Evolutionary conservation across 2,113 vertebrate species (phyloP).

Genomic region (Oncorhynchus clarkii): DNA sequence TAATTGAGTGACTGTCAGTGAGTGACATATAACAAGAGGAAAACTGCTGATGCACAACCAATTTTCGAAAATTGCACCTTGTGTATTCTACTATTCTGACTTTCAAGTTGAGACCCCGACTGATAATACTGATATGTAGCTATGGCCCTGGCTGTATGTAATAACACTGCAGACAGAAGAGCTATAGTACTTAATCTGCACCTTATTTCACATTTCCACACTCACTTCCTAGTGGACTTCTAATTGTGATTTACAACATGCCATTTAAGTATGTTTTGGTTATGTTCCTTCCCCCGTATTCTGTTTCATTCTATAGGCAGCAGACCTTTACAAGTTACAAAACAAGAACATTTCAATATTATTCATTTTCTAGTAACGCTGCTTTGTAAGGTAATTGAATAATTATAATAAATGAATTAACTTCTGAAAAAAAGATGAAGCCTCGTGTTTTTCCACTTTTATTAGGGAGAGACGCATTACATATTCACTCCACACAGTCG

Average conservation of each 20-base stretch:
- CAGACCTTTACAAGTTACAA: background rate
- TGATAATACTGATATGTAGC: no score
- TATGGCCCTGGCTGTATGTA: background rate
- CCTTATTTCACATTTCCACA: background rate
- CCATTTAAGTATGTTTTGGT: conserved; percentile 12
- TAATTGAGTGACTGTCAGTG: no score
- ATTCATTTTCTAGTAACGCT: background rate
- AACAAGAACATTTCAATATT: background rate
- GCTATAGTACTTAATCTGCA: background rate
- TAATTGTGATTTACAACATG: conserved; percentile 21
- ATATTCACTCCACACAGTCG: background rate
- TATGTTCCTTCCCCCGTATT: background rate
- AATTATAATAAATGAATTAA: conserved; percentile 3
- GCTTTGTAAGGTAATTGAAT: conserved; percentile 5
- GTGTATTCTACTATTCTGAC: no score
- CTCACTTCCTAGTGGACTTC: background rate
- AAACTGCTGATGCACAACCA: no score
- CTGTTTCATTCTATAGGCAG: background rate
- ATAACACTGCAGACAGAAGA: background rate
- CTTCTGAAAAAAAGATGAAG: background rate
- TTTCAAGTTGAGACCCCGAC: no score
- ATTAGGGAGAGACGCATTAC: background rate
- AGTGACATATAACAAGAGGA: no score
- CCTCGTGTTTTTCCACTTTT: background rate
- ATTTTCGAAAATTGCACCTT: no score